These are phyloP conservation scores for Uropetala carovei DNA, from an alignment of 2,888 invertebrate species.

Conservation along the genomic window DNA sequence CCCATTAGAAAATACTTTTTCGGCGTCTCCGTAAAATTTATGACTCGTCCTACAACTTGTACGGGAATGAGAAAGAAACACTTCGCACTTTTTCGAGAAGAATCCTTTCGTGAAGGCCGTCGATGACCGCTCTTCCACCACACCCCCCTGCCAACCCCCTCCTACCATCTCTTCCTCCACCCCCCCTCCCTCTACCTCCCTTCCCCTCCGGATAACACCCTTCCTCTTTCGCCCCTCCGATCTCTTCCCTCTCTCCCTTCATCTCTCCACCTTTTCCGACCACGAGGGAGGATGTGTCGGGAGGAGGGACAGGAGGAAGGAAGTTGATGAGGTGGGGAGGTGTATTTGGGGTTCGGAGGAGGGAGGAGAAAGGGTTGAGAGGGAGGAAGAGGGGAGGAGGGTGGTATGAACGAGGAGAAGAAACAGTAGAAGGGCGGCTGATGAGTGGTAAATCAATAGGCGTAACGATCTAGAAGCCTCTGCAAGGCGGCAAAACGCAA, in stretches of 20 bases:
- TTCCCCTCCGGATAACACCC: not conserved
- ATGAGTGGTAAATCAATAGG: conserved; percentile 63
- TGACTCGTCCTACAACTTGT: not conserved
- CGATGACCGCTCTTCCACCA: not conserved
- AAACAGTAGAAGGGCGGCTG: conserved; percentile 33
- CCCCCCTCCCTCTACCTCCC: conserved; percentile 64
- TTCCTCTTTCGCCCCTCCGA: not conserved
- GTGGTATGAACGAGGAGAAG: not conserved
- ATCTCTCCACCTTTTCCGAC: not conserved
- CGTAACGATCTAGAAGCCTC: conserved; percentile 62
- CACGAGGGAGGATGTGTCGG: not conserved
- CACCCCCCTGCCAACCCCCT: not conserved
- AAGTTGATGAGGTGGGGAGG: not conserved
- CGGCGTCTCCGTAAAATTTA: conserved; percentile 16
- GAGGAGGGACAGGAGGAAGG: not conserved
- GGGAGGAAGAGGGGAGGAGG: not conserved
- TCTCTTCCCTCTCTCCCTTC: not conserved
- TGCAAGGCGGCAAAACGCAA: conserved; percentile 63
- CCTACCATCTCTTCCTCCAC: conserved; percentile 27
- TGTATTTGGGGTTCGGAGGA: not conserved
- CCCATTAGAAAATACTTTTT: not conserved
- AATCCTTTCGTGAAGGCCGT: not conserved
- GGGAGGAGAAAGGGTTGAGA: conserved; percentile 23
- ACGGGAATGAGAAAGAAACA: not conserved
- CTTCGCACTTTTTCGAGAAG: conserved; percentile 23